phyloP scores from a whole-genome alignment of 2,113 vertebrate genomes.

The Cavia aperea region DNA sequence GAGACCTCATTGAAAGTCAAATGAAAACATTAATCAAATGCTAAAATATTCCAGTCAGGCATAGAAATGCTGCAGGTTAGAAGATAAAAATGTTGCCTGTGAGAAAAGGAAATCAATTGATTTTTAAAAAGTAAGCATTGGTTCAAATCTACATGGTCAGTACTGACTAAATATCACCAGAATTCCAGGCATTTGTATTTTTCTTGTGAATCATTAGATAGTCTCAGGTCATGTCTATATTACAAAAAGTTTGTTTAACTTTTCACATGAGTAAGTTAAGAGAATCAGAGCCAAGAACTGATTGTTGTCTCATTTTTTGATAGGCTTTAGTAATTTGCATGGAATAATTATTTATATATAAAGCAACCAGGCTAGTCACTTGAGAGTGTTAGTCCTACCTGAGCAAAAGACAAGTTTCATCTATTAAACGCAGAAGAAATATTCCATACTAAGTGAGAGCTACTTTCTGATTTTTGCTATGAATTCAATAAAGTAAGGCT shows the following conservation, averaged over 20 bases:
- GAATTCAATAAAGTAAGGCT: neutral
- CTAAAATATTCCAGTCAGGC: conserved; percentile 53
- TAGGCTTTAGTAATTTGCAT: conserved; percentile 31
- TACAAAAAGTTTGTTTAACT: conserved; percentile 46
- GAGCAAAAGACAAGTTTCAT: neutral
- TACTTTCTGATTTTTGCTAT: neutral
- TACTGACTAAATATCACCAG: conserved; percentile 37
- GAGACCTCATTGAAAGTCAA: conserved; percentile 58
- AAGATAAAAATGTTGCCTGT: conserved; percentile 59
- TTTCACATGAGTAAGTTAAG: conserved; percentile 52
- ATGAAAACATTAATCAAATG: conserved; percentile 65
- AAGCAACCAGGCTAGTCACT: neutral
- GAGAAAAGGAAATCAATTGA: conserved; percentile 24
- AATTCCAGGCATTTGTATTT: conserved; percentile 31
- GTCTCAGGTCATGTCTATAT: neutral
- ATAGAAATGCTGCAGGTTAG: conserved; percentile 52
- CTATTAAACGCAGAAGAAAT: conserved; percentile 1
- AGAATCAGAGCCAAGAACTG: conserved; percentile 36
- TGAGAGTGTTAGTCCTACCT: neutral
- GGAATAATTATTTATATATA: conserved; percentile 5
- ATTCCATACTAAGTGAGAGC: neutral
- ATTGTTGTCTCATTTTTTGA: neutral
- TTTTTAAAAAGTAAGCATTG: conserved; percentile 2
- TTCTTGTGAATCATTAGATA: conserved; percentile 15
- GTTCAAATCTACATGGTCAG: conserved; percentile 51